Percentiles rank a stretch among this genome's conserved stretches.
Conservation (phyloP, 2,797 vertebrate genomes). For the Manis crassicaudata region DNA sequence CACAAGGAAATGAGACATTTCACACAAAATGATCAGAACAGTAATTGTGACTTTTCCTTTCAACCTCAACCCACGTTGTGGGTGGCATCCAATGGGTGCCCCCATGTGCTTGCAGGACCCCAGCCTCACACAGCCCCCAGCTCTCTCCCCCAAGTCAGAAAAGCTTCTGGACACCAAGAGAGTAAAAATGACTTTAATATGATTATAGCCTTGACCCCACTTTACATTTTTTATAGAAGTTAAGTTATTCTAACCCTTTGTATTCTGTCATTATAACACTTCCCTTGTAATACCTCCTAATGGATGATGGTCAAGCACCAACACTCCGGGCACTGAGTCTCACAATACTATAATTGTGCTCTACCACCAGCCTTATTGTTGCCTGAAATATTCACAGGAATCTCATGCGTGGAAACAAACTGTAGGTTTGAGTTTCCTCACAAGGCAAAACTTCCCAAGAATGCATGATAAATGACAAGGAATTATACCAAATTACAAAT, state of each 20-base stretch:
- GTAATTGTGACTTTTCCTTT: neutral
- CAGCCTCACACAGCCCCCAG: neutral
- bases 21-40: neutral
- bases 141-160: neutral
- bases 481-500: neutral
- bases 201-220: neutral
- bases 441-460: neutral
- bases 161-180: neutral
- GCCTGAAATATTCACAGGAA: neutral
- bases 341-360: accelerated
- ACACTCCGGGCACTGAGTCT: neutral
- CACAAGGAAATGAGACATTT: neutral
- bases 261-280: neutral
- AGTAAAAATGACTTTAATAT: neutral
- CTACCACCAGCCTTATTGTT: neutral
- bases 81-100: neutral
- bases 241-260: neutral
- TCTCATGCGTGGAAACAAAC: neutral
- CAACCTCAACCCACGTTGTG: neutral
- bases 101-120: accelerated
- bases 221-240: neutral
- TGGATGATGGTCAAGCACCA: neutral
- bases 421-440: neutral
- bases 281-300: neutral
- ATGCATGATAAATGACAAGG: neutral